Evolutionary conservation across 2,888 invertebrate species (phyloP).

Genomic region (Brachypterus glaber): DNA sequence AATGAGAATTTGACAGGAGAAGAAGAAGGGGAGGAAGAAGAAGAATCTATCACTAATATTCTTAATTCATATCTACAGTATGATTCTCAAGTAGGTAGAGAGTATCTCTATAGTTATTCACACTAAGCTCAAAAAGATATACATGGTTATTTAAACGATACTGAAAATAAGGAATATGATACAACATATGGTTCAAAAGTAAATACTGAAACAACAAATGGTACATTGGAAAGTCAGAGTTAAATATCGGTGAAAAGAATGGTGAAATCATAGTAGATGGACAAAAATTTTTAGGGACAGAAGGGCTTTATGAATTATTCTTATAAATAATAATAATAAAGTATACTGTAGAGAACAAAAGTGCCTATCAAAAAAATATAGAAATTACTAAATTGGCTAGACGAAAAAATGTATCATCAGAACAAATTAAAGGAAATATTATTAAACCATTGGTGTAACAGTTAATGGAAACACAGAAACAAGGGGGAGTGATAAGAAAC

Average conservation of each 20-base stretch:
- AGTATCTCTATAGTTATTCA: too few relatives aligned
- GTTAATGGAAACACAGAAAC: too few relatives aligned
- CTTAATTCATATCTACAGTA: too few relatives aligned
- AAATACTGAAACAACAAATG: conserved; percentile 2
- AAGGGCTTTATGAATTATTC: conserved; percentile 6
- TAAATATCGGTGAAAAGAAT: conserved; percentile 4
- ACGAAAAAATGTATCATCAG: background rate
- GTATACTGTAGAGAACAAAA: conserved; percentile 1
- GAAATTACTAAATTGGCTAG: background rate
- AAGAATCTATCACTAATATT: too few relatives aligned
- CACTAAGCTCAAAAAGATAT: conserved; percentile 2
- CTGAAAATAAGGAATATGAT: conserved; percentile 6
- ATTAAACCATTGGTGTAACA: background rate
- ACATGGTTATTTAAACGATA: conserved; percentile 5
- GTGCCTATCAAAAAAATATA: conserved; percentile 1
- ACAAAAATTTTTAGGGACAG: background rate
- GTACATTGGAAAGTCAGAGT: conserved; percentile 3
- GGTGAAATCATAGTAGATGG: background rate
- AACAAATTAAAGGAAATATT: background rate
- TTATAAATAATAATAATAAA: conserved; percentile 3
- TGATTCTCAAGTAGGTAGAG: too few relatives aligned
- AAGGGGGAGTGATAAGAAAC: too few relatives aligned
- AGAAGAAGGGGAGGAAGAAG: too few relatives aligned
- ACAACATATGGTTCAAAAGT: conserved; percentile 4
- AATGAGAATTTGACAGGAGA: too few relatives aligned